Conservation (phyloP, 2,888 invertebrate species). For the Acanthoscelides obtectus region DNA sequence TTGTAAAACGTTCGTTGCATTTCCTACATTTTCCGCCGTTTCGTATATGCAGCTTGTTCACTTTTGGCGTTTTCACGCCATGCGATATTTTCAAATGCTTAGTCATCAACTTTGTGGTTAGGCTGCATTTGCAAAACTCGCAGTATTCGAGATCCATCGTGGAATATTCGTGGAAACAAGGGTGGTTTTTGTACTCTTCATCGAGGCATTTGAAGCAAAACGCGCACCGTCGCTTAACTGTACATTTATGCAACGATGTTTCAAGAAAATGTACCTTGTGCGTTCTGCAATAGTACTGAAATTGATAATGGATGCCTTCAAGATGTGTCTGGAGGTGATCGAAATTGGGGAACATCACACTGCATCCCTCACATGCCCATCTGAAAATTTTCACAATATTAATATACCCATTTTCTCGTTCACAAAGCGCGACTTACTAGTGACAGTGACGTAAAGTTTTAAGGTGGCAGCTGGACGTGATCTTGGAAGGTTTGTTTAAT, state of each 20-base stretch:
- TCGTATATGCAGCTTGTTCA: neutral
- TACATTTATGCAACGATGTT: conserved; percentile 9
- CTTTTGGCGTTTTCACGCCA: neutral
- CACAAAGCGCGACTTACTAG: too few relatives aligned
- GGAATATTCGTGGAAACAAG: conserved; percentile 9
- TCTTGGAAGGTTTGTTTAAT: too few relatives aligned
- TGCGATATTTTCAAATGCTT: conserved; percentile 6
- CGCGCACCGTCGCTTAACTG: conserved; percentile 11
- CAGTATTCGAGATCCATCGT: neutral
- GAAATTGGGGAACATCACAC: neutral
- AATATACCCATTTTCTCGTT: too few relatives aligned
- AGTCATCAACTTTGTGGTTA: conserved; percentile 2
- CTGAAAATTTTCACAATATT: neutral
- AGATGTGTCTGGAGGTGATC: conserved; percentile 6
- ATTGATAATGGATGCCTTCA: neutral
- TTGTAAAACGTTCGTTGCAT: conserved; percentile 3
- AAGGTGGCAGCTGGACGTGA: too few relatives aligned
- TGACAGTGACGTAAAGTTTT: too few relatives aligned
- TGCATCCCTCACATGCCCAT: conserved; percentile 8
- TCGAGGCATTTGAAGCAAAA: conserved; percentile 8
- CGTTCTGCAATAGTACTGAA: conserved; percentile 10
- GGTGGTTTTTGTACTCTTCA: conserved; percentile 7
- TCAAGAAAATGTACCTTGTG: conserved; percentile 8
- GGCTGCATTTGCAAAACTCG: conserved; percentile 2
- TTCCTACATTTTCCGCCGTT: conserved; percentile 6